These are phyloP conservation scores for Eulemur rufifrons DNA, from an alignment of 2,113 vertebrate genomes.

Conservation along the genomic window DNA sequence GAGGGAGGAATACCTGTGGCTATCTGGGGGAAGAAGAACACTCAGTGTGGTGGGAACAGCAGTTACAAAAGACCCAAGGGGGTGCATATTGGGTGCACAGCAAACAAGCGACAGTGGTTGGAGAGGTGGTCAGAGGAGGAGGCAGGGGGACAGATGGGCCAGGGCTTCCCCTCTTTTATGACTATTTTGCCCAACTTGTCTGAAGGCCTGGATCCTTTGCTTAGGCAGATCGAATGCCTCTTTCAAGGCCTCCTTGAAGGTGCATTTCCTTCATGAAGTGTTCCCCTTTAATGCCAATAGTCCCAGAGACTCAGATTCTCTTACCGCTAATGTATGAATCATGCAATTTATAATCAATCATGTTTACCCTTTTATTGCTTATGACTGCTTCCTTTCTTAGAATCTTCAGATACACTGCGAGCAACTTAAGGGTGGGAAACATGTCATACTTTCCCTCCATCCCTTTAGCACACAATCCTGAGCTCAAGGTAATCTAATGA, in stretches of 20 bases:
- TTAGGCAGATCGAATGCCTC: background rate
- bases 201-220: background rate
- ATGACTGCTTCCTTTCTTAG: background rate
- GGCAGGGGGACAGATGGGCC: rapidly evolving
- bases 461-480: background rate
- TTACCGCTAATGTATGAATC: background rate
- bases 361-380: background rate
- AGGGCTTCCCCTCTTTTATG: background rate
- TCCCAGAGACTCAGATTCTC: background rate
- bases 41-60: background rate
- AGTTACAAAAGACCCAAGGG: background rate
- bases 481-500: background rate
- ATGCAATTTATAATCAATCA: background rate
- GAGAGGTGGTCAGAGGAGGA: background rate
- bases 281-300: background rate
- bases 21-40: background rate
- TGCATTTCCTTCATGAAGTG: background rate
- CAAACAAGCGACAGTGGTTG: background rate
- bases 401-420: background rate
- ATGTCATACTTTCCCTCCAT: background rate
- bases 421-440: background rate
- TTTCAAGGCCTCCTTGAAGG: background rate
- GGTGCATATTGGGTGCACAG: background rate
- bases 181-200: background rate
- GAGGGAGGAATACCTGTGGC: background rate